Percentiles rank a stretch among this genome's conserved stretches.
phyloP scores from a whole-genome alignment of 2,888 invertebrate species.

The Lissocephala sabroskyi region DNA sequence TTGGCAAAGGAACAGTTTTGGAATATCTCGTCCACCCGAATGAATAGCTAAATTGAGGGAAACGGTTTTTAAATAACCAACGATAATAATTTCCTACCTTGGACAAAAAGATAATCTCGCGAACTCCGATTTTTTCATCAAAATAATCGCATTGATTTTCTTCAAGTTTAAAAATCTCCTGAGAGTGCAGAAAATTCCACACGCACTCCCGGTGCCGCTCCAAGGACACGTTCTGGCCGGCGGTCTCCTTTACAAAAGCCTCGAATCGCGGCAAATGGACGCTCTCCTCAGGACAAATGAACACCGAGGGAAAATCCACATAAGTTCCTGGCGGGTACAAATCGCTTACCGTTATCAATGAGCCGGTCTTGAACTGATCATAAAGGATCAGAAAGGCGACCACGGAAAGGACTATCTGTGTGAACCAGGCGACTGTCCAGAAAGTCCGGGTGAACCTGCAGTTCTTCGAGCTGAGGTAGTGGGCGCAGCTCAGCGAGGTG shows the following conservation, averaged over 20 bases:
- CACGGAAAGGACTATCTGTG: not conserved
- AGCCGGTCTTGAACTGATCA: not conserved
- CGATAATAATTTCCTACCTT: too few species aligned
- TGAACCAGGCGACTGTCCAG: not conserved
- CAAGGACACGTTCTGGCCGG: too few species aligned
- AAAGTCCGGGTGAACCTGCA: not conserved
- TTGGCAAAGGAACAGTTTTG: slow-evolving; percentile 5
- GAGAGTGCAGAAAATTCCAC: slow-evolving; percentile 1
- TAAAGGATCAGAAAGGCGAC: not conserved
- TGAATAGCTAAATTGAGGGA: too few species aligned
- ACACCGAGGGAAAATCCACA: slow-evolving; percentile 4
- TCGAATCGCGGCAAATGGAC: not conserved
- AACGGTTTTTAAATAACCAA: too few species aligned
- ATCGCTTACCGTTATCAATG: not conserved
- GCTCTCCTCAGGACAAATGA: slow-evolving; percentile 1
- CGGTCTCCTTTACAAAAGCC: too few species aligned
- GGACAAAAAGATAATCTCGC: too few species aligned
- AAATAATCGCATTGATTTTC: too few species aligned
- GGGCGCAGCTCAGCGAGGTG: not conserved
- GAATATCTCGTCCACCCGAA: not conserved
- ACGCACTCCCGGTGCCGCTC: not conserved
- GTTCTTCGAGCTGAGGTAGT: not conserved
- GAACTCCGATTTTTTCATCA: too few species aligned
- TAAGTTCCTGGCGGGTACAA: not conserved
- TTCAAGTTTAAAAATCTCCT: too few species aligned